These are phyloP conservation scores for Pollicipes pollicipes DNA, from an alignment of 1,140 invertebrate genomes.

Conservation along the genomic window DNA sequence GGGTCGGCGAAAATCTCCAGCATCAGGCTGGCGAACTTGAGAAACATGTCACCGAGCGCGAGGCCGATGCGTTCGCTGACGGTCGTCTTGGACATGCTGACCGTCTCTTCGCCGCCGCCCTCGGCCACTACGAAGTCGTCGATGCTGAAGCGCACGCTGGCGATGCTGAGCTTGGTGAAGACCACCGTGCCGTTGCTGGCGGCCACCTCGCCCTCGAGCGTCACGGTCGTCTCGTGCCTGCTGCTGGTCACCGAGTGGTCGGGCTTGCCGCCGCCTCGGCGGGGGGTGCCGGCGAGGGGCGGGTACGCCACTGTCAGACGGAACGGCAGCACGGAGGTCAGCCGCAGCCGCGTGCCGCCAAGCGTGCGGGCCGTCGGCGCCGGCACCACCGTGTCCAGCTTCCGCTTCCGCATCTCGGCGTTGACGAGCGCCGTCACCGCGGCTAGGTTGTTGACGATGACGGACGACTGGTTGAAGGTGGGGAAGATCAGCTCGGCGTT, in stretches of 20 bases:
- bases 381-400: neutral
- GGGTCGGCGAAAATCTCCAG: neutral
- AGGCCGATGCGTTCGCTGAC: neutral
- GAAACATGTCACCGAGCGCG: neutral
- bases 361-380: neutral
- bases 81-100: neutral
- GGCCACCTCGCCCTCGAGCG: neutral
- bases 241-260: neutral
- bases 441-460: neutral
- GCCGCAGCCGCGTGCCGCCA: neutral
- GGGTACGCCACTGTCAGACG: neutral
- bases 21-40: neutral
- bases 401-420: neutral
- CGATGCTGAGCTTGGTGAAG: neutral
- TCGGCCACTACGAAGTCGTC: neutral
- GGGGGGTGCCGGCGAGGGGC: neutral
- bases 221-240: neutral
- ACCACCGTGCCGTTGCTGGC: neutral
- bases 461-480: no score
- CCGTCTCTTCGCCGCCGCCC: neutral
- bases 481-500: neutral
- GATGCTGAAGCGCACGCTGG: neutral
- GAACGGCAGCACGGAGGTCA: neutral
- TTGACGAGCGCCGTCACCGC: neutral
- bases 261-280: neutral